Base-by-base conservation (phyloP, 2,113 vertebrate species). In the Mirza zaza region DNA sequence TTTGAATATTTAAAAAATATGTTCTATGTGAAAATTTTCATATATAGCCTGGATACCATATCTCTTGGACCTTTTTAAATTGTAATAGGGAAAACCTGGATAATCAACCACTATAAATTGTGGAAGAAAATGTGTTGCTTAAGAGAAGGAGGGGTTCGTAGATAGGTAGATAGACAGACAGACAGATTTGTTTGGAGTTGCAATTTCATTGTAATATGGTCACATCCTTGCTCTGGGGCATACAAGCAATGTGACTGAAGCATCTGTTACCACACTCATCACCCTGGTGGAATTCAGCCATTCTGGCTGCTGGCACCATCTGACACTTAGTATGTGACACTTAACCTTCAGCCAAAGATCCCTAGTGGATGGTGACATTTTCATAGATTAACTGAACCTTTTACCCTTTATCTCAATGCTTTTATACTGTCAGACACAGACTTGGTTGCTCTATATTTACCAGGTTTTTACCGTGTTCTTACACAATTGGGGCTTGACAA, bases 271-370 rank as follows among this genome's bases (percentile, higher is more conserved):
- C 18, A 68, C 5, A 52, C 29, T 80, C 32, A 70, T 79, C 68
- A 70, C 20, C 6, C 0, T 6, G 9, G 61, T 91, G 75, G 75
- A 84, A 84, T 67, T 87, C 15, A 84, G 87, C 36, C 73, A 87
- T 96, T 87, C 65, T 96, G 55, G 77, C 67, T 91, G 57, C 91
- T 95, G 52, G 79, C 42, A 81, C 29, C 57, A 36, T 94, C 55
- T 95, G 82, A 97, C 83, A 93, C 89, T 90, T 67, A 68, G 82
- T 82, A 42, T 88, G 11, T 75, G 67, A 85, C 29, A 89, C 87
- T 94, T 96, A 96, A 97, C 94, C 96, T 97, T 97, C 91, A 95
- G 68, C 95, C 34, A 94, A 88, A 96, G 79, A 90, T 93, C 84
- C 65, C 95, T 50, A 67, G 67, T 65, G 76, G 48, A 77, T 61